A percentile compares a stretch with the other conserved stretches of the same genome.
phyloP scores from a whole-genome alignment of 2,797 vertebrate species.

The Pteronotus mesoamericanus region DNA sequence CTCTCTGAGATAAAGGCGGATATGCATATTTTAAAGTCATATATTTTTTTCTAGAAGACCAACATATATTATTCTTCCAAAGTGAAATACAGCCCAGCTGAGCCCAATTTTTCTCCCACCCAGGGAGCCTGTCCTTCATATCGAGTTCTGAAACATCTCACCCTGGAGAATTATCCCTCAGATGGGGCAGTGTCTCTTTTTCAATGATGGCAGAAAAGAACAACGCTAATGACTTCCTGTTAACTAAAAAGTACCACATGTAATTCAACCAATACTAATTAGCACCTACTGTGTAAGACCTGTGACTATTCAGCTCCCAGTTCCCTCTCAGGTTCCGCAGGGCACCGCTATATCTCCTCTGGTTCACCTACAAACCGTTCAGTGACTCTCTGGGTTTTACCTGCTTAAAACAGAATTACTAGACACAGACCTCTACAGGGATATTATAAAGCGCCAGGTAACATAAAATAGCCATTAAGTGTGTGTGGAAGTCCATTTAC shows the following conservation, averaged over 20 bases:
- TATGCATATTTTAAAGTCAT: neutral
- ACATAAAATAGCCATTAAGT: neutral
- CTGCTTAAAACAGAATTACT: neutral
- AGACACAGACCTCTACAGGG: neutral
- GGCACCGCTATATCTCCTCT: neutral
- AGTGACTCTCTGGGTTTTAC: neutral
- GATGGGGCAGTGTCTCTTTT: neutral
- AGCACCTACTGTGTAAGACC: neutral
- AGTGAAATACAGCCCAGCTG: neutral
- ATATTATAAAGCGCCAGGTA: neutral
- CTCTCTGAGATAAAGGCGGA: neutral
- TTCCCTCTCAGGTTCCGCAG: neutral
- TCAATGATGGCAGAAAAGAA: neutral
- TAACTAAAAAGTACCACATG: neutral
- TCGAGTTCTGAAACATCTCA: neutral
- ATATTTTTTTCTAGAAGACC: neutral
- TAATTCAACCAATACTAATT: neutral
- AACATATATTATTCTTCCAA: neutral
- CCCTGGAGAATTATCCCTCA: neutral
- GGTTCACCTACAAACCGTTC: neutral
- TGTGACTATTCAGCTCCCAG: neutral
- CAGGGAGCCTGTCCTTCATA: neutral
- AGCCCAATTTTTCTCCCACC: neutral
- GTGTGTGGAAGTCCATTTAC: neutral
- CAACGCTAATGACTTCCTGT: neutral